Evolutionary conservation across 2,797 vertebrate species (phyloP).

Genomic region (Cyprinodon diabolis): DNA sequence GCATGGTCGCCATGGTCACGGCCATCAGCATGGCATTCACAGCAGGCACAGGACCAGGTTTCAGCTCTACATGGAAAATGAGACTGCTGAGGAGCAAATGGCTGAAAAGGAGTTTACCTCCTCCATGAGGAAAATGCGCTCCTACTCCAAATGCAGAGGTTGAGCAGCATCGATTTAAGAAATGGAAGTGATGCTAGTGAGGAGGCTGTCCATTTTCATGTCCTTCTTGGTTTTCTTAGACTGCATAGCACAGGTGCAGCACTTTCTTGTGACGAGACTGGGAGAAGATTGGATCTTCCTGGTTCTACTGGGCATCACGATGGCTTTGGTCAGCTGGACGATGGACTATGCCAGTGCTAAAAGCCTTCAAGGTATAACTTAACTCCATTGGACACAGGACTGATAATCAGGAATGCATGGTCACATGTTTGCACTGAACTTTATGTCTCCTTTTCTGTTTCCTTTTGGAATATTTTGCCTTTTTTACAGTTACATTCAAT

Average conservation of each 20-base stretch:
- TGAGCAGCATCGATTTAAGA: conserved; percentile 15
- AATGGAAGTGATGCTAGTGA: rapidly evolving
- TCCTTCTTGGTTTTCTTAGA: conserved; percentile 69
- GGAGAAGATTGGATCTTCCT: conserved; percentile 98
- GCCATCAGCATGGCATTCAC: conserved; percentile 51
- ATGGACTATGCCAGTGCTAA: conserved; percentile 97
- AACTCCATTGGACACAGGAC: background rate
- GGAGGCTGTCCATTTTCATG: background rate
- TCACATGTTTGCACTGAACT: background rate
- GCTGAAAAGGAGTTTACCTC: conserved; percentile 47
- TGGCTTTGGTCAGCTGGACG: conserved; percentile 96
- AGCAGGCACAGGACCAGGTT: conserved; percentile 45
- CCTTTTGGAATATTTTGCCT: background rate
- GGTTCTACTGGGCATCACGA: conserved; percentile 90
- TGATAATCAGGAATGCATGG: background rate
- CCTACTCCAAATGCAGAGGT: conserved; percentile 92
- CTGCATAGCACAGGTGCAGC: conserved; percentile 83
- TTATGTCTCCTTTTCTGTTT: background rate
- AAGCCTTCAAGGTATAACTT: conserved; percentile 86
- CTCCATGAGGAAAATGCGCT: conserved; percentile 76
- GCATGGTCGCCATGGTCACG: conserved; percentile 53
- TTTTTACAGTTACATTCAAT: too few relatives aligned
- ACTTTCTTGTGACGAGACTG: conserved; percentile 85
- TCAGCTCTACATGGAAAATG: conserved; percentile 46
- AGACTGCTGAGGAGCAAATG: conserved; percentile 15